Evolutionary conservation across 2,888 invertebrate genomes (phyloP), one percentile per base, ranked within the genome.

Genomic region (Eumacrocentrus americanus): DNA sequence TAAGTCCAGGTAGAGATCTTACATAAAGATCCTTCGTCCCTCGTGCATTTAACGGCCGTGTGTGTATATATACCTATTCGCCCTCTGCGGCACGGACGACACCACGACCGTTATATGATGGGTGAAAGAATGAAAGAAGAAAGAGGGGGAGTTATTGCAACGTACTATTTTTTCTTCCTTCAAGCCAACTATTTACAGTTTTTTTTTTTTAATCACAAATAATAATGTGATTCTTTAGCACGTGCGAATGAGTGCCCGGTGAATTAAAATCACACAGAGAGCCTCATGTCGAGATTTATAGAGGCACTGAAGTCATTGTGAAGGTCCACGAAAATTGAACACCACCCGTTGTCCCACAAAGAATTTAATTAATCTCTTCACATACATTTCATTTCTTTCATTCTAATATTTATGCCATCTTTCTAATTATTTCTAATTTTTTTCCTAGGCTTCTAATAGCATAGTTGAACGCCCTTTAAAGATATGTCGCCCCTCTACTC

Each of bases 1-100:
- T n/a, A 59, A 62, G 62, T 64, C 72, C 74, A 73, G 76, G 76
- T 72, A 76, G 76, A 75, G 76, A 75, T 74, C 76, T 74, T 72
- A 69, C 72, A 75, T 75, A 77, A 77, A 77, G 78, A 79, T 78
- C 73, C 71, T 69, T 71, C 14, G 58, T 42, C 53, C 47, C 51
- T 54, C 56, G 50, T 35, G 42, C 44, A 34, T 18, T 6, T 44
- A 54, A 54, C 54, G 54, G 54, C 54, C 44, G 20, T 54, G 35
- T 23, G 38, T 42, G 14, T 46, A 40, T 7, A 35, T 35, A 29
- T 60, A 63, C 63, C 68, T 63, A 46, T 47, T 62, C 34, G 61
- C 53, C 69, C 61, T 70, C 70, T 67, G 34, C 16, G 34, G 12
- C 48, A 48, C 25, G 52, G 54, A 54, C 44, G 54, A 44, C 54